Conservation (phyloP, 2,113 vertebrate genomes). For the Hippocampus abdominalis region DNA sequence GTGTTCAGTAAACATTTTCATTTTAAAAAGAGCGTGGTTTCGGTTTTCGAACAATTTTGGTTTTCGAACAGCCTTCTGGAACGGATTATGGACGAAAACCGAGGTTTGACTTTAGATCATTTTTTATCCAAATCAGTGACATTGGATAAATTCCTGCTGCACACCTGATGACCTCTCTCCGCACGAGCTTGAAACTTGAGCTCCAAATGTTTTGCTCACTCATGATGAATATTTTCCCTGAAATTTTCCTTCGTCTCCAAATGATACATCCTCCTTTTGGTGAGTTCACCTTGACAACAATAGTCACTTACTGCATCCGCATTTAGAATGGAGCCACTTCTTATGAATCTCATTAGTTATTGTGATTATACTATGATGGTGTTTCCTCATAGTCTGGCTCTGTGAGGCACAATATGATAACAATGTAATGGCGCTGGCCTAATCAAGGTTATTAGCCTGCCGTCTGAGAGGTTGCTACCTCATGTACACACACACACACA, state of each 20-base stretch:
- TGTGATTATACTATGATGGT: constrained; percentile 51
- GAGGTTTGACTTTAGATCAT: too few relatives aligned
- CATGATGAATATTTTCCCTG: too few relatives aligned
- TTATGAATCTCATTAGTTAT: constrained; percentile 30
- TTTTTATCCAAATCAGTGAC: too few relatives aligned
- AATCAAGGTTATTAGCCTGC: constrained; percentile 60
- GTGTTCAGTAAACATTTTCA: too few relatives aligned
- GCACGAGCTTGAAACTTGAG: too few relatives aligned
- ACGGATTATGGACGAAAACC: too few relatives aligned
- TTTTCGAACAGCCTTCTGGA: too few relatives aligned
- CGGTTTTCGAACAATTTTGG: too few relatives aligned
- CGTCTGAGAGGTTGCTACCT: constrained; percentile 37
- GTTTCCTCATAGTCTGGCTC: constrained; percentile 39
- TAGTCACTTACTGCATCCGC: constrained; percentile 7
- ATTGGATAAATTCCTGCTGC: too few relatives aligned
- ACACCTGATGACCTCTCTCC: too few relatives aligned
- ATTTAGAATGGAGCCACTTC: constrained; percentile 25
- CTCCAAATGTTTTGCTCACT: too few relatives aligned
- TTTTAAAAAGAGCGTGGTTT: too few relatives aligned
- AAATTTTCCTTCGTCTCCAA: not conserved
- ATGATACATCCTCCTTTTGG: constrained; percentile 11
- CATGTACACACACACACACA: constrained; percentile 5
- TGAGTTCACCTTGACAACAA: constrained; percentile 25
- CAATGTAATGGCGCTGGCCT: constrained; percentile 46
- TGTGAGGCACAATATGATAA: constrained; percentile 47